phyloP scores from a whole-genome alignment of 35 echinoderm and acorn worm genomes.

The Heliocidaris erythrogramma region DNA sequence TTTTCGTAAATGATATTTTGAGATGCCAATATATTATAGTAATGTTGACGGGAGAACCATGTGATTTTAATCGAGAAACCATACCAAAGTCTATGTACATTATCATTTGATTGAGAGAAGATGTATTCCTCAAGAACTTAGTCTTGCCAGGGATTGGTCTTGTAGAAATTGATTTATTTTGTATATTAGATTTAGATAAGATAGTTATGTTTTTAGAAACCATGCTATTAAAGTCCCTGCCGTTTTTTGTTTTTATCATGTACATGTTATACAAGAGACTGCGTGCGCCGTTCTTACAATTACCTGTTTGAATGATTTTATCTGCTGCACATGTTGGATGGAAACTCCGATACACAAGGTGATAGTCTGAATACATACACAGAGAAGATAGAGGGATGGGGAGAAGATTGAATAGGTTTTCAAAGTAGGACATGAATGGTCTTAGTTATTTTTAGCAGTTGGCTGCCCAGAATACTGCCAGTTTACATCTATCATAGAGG shows the following conservation, averaged over 20 bases:
- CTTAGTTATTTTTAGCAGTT: too few species aligned
- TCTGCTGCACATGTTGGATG: too few species aligned
- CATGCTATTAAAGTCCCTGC: not conserved
- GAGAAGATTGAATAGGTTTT: too few species aligned
- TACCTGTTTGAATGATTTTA: too few species aligned
- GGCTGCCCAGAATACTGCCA: too few species aligned
- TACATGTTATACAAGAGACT: not conserved
- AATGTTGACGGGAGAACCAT: not conserved
- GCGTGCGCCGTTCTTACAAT: not conserved
- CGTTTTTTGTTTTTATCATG: not conserved
- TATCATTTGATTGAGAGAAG: not conserved
- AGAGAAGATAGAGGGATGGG: too few species aligned
- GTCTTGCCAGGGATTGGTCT: not conserved
- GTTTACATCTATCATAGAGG: too few species aligned
- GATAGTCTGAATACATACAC: too few species aligned
- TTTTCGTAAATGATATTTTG: conserved; percentile 8
- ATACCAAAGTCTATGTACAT: conserved; percentile 26
- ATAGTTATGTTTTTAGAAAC: not conserved
- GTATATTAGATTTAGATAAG: not conserved
- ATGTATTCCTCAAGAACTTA: not conserved
- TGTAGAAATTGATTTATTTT: not conserved
- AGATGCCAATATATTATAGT: not conserved
- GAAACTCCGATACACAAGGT: too few species aligned
- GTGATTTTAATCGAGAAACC: not conserved
- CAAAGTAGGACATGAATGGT: too few species aligned